These are phyloP conservation scores for Pachycephus smyrnensis DNA, from an alignment of 2,888 invertebrate species.

Conservation along the genomic window DNA sequence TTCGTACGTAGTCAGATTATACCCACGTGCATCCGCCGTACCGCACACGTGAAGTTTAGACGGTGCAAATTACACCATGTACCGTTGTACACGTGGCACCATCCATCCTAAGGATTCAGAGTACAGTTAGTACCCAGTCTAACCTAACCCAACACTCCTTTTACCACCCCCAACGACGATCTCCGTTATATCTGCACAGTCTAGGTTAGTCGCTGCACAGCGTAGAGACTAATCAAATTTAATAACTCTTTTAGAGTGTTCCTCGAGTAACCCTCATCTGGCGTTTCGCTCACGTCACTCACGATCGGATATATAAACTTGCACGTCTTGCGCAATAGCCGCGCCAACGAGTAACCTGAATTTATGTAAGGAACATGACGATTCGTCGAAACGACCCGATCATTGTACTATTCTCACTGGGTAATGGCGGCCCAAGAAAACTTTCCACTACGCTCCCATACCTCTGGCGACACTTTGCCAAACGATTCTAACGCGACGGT, in stretches of 20 bases:
- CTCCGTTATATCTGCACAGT: constrained; percentile 26
- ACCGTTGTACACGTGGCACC: no score
- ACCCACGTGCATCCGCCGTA: no score
- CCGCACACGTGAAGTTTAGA: no score
- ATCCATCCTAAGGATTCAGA: no score
- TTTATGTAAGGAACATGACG: constrained; percentile 57
- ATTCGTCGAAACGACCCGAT: constrained; percentile 48
- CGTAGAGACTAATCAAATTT: constrained; percentile 64
- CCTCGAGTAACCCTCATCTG: constrained; percentile 17
- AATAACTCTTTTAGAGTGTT: constrained; percentile 54
- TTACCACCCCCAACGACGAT: constrained; percentile 9
- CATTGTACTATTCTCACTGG: constrained; percentile 23
- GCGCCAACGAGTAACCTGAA: constrained; percentile 49
- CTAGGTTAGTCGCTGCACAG: constrained; percentile 41
- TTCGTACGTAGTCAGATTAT: no score
- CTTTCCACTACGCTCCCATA: background rate
- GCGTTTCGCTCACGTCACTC: constrained; percentile 27
- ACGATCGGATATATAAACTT: constrained; percentile 52
- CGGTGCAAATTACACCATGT: no score
- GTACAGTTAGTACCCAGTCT: no score
- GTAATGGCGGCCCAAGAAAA: background rate
- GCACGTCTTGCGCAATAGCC: constrained; percentile 24
- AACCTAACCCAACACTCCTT: background rate
- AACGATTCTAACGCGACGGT: constrained; percentile 16
- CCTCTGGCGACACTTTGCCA: constrained; percentile 45